Evolutionary conservation across 2,888 invertebrate genomes (phyloP).

Genomic region (Volucella zonaria): DNA sequence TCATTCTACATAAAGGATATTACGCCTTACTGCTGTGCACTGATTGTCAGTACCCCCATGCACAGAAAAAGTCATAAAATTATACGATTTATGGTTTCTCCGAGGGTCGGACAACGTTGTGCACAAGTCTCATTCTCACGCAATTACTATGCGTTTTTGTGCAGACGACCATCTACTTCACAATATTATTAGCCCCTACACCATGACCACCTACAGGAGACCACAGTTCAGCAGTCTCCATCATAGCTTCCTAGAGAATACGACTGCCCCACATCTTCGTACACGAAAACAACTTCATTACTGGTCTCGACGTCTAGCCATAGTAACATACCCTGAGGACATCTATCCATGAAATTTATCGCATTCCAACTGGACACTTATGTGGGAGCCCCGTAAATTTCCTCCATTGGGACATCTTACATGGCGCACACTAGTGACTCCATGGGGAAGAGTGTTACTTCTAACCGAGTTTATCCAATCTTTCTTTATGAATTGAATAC

Average conservation of each 20-base stretch:
- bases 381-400: constrained; percentile 18
- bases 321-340: neutral
- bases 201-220: constrained; percentile 54
- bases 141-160: constrained; percentile 63
- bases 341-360: too few species aligned
- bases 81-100: constrained; percentile 53
- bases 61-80: constrained; percentile 63
- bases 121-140: constrained; percentile 45
- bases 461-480: constrained; percentile 32
- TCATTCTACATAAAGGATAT: too few species aligned
- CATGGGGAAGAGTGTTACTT: constrained; percentile 60
- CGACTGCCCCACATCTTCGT: constrained; percentile 2
- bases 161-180: constrained; percentile 40
- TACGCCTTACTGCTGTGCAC: constrained; percentile 27
- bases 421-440: constrained; percentile 43
- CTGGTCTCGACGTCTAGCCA: neutral
- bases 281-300: constrained; percentile 62
- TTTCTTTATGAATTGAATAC: constrained; percentile 54
- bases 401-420: constrained; percentile 61
- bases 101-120: constrained; percentile 25
- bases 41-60: constrained; percentile 54
- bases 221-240: constrained; percentile 5
- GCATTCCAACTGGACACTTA: too few species aligned
- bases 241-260: constrained; percentile 17
- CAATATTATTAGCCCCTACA: constrained; percentile 21